Percentiles rank a stretch among this genome's conserved stretches.
These are phyloP conservation scores for Amblyjoppa fuscipennis DNA, from an alignment of 2,888 invertebrate genomes.

Conservation along the genomic window DNA sequence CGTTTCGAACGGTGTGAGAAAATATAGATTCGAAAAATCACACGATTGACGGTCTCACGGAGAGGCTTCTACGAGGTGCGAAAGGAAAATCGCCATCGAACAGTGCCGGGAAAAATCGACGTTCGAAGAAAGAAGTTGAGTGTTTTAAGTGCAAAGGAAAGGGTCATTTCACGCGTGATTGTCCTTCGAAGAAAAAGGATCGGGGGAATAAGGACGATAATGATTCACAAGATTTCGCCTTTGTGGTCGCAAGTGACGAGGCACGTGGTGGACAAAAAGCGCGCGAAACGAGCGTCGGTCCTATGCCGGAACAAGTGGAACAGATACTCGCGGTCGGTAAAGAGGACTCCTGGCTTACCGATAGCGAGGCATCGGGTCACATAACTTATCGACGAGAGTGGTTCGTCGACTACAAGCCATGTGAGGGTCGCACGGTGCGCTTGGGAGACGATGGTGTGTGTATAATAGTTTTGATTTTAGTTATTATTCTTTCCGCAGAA, in stretches of 20 bases:
- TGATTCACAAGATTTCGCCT: constrained; percentile 24
- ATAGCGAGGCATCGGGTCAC: constrained; percentile 54
- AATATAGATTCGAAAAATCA: neutral
- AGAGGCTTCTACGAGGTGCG: neutral
- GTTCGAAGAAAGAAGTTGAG: constrained; percentile 16
- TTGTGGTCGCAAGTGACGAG: constrained; percentile 8
- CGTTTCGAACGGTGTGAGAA: constrained; percentile 12
- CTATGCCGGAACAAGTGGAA: neutral
- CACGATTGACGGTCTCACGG: constrained; percentile 15
- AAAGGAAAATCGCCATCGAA: constrained; percentile 4
- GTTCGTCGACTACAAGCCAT: constrained; percentile 40
- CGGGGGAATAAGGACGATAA: neutral
- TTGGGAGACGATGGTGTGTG: constrained; percentile 49
- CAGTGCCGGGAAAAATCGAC: neutral
- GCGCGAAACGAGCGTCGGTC: constrained; percentile 3
- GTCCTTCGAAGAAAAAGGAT: constrained; percentile 30
- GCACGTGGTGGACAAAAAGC: neutral
- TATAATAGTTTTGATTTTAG: constrained; percentile 10
- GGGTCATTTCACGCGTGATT: constrained; percentile 37
- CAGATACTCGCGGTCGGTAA: constrained; percentile 26
- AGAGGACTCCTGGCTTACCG: constrained; percentile 45
- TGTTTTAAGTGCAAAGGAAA: constrained; percentile 39
- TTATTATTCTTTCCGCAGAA: neutral
- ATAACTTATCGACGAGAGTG: constrained; percentile 43
- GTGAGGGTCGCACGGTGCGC: constrained; percentile 40